Conservation (phyloP, 2,797 vertebrate genomes). For the Pagetopsis macropterus region DNA sequence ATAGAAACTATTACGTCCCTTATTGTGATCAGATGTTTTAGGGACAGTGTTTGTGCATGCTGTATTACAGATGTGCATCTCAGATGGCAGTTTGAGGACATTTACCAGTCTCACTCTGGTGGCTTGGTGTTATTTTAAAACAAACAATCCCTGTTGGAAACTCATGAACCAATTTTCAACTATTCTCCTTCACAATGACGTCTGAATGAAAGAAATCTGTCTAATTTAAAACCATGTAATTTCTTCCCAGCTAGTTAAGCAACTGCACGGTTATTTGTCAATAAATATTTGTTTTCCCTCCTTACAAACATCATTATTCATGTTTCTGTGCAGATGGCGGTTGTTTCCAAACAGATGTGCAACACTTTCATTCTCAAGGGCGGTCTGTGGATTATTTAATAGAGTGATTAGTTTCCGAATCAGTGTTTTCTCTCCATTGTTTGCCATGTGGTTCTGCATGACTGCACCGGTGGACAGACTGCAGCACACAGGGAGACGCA, state of each 20-base stretch:
- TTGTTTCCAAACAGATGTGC: conserved; percentile 75
- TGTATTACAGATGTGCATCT: conserved; percentile 39
- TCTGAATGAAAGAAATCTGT: not conserved
- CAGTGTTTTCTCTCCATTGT: conserved; percentile 63
- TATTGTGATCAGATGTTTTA: conserved; percentile 22
- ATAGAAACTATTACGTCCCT: conserved; percentile 44
- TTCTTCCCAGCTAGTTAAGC: conserved; percentile 36
- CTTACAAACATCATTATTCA: conserved; percentile 59
- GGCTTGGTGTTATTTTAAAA: conserved; percentile 10
- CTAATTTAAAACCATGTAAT: not conserved
- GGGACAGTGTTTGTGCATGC: conserved; percentile 6
- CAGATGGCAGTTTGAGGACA: conserved; percentile 30
- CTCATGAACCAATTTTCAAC: conserved; percentile 8
- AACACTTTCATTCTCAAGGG: conserved; percentile 72
- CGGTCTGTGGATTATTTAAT: conserved; percentile 68
- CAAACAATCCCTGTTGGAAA: conserved; percentile 1
- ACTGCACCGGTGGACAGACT: conserved; percentile 69
- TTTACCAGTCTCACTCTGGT: conserved; percentile 12
- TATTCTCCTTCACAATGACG: conserved; percentile 1
- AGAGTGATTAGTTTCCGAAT: conserved; percentile 75
- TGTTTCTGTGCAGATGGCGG: conserved; percentile 66
- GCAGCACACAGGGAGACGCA: conserved; percentile 66
- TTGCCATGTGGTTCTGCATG: conserved; percentile 60
- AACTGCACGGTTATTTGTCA: conserved; percentile 31
- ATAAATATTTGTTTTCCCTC: conserved; percentile 58